These are phyloP conservation scores for Poecilia latipinna DNA, from an alignment of 2,113 vertebrate species.

Conservation along the genomic window DNA sequence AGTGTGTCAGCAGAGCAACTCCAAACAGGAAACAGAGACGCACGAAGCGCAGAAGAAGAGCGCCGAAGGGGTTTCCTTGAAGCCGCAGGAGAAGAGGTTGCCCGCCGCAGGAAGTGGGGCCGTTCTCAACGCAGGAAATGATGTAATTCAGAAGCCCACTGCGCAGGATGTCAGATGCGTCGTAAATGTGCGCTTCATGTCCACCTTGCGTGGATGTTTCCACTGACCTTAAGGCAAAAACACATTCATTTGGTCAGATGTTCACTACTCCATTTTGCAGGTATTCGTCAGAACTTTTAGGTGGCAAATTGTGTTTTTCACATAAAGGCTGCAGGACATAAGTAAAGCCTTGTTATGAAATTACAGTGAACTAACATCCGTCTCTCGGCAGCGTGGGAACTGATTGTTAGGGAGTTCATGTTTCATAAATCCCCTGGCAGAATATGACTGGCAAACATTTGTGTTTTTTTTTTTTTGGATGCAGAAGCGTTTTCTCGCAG, in stretches of 20 bases:
- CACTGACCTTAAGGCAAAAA: not conserved
- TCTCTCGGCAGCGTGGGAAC: not conserved
- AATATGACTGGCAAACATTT: not conserved
- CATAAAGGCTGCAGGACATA: not conserved
- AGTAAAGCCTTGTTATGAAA: not conserved
- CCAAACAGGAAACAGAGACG: slow-evolving; percentile 48
- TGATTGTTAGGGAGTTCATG: not conserved
- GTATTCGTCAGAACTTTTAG: not conserved
- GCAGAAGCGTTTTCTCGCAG: not conserved
- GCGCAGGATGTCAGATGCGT: slow-evolving; percentile 41
- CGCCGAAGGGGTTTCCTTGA: not conserved
- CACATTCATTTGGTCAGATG: not conserved
- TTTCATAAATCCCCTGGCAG: not conserved
- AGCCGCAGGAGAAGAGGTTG: slow-evolving; percentile 40
- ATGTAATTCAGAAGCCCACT: slow-evolving; percentile 34
- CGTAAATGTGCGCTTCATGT: slow-evolving; percentile 2
- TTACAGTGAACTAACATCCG: not conserved
- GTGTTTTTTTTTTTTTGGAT: not conserved
- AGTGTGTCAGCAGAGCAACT: slow-evolving; percentile 7
- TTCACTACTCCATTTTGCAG: not conserved
- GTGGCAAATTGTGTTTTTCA: not conserved
- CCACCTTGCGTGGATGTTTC: slow-evolving; percentile 22
- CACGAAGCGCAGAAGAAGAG: not conserved
- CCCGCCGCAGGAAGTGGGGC: slow-evolving; percentile 42
- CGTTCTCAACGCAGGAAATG: slow-evolving; percentile 47